Percentiles rank a stretch among this genome's conserved stretches.
Conservation (phyloP, 64 coral and sea anemone genomes). For the Cladopsammia gracilis region DNA sequence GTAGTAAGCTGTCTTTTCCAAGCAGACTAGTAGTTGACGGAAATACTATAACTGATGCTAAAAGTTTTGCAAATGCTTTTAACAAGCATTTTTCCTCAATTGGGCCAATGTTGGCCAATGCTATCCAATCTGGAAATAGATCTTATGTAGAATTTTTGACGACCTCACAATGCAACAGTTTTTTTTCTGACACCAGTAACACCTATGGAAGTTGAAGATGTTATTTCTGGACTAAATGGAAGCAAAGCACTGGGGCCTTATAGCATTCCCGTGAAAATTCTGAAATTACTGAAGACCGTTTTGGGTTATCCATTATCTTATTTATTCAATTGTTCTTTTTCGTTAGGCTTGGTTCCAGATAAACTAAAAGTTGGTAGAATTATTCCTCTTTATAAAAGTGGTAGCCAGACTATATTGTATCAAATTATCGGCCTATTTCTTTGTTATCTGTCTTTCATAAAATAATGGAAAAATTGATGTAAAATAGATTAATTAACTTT, state of each 20-base stretch:
- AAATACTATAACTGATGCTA: not conserved
- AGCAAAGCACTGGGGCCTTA: not conserved
- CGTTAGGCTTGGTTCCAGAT: conserved; percentile 4
- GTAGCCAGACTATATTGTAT: too few species aligned
- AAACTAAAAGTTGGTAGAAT: not conserved
- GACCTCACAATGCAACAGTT: too few species aligned
- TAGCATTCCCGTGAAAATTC: not conserved
- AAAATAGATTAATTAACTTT: conserved; percentile 17
- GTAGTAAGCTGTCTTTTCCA: not conserved
- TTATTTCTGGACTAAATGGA: not conserved
- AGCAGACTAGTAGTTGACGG: not conserved
- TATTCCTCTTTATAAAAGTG: too few species aligned
- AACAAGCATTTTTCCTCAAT: conserved; percentile 10
- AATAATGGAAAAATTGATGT: conserved; percentile 42
- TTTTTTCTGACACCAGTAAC: not conserved
- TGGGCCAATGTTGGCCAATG: not conserved
- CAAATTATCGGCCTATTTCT: not conserved
- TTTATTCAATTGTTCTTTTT: conserved; percentile 22
- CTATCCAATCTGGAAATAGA: not conserved
- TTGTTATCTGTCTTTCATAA: conserved; percentile 22
- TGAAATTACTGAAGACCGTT: not conserved
- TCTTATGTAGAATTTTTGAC: too few species aligned
- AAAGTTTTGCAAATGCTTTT: not conserved
- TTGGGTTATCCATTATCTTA: conserved; percentile 13
- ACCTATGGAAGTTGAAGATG: not conserved